Evolutionary conservation across 2,113 vertebrate species (phyloP), one percentile per base, ranked within the genome.

Genomic region (Elachura formosa): DNA sequence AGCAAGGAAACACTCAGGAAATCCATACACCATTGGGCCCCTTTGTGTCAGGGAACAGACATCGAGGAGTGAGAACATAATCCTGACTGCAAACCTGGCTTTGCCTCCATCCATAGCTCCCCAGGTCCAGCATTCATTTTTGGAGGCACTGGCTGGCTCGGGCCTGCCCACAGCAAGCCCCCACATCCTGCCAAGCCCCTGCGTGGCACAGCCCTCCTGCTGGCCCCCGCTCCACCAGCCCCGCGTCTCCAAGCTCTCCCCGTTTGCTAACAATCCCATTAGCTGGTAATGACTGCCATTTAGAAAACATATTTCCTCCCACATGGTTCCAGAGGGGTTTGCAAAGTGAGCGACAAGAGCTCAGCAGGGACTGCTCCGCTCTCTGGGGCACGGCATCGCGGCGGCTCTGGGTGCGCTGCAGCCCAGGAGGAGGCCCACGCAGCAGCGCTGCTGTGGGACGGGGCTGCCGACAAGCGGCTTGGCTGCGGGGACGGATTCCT

Each of bases 241-340:
- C 87, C 49, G 11, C 46, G 2, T 89, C 84, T 87, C 91, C 2
- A 1, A 83, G 91, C 81, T 91, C 85, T 33, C 89, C 85, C 77
- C n/a, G 10, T 94, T 93, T 84, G 84, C 89, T 93, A 87, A 87
- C 77, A 89, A 71, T 72, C 81, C 93, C 71, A 95, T 94, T 95
- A 97, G 94, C 84, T 84, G 67, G 84, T 95, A 97, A 96, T 95
- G 94, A 95, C 81, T 91, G 93, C 85, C 91, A 89, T 92, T 95
- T 96, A 97, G 91, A 96, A 84, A 95, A 89, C 94, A 94, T 84
- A 89, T 96, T 95, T 97, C 96, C 95, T 96, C 95, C 95, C 95
- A 96, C 89, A 64, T 72, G 34, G 74, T 93, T 96, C 94, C 96
- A 94, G 55, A 95, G 95, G 93, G 91, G 91, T 85, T 94, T 95